phyloP scores from a whole-genome alignment of 2,888 invertebrate species.

The Nebria brevicollis region DNA sequence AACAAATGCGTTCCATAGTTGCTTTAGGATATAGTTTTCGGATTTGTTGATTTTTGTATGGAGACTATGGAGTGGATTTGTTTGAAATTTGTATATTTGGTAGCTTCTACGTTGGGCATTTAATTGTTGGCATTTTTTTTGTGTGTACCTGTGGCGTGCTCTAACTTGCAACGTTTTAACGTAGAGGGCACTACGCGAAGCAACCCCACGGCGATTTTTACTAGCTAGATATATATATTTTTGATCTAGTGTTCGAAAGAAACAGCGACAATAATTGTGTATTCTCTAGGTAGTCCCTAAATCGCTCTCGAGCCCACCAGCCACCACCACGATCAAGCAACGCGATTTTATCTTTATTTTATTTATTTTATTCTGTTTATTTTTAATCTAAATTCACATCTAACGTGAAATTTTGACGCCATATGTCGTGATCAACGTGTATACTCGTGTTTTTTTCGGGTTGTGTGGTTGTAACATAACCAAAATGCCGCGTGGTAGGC shows the following conservation, averaged over 20 bases:
- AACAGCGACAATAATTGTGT: slow-evolving; percentile 22
- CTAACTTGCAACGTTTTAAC: slow-evolving; percentile 25
- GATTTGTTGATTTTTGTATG: not conserved
- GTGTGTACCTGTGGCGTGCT: slow-evolving; percentile 33
- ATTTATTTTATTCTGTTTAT: slow-evolving; percentile 25
- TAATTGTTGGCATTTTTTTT: not conserved
- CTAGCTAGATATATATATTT: slow-evolving; percentile 20
- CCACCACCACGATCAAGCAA: slow-evolving; percentile 33
- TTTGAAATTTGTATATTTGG: not conserved
- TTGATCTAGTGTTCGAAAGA: slow-evolving; percentile 20
- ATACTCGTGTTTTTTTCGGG: slow-evolving; percentile 34
- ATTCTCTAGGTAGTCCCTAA: slow-evolving; percentile 42
- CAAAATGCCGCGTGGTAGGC: slow-evolving; percentile 70
- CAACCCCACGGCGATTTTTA: slow-evolving; percentile 39
- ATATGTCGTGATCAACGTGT: slow-evolving; percentile 42
- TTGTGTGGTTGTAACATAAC: slow-evolving; percentile 43
- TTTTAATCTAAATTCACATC: slow-evolving; percentile 15
- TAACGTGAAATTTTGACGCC: slow-evolving; percentile 21
- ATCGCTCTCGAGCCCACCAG: slow-evolving; percentile 38
- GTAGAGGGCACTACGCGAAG: slow-evolving; percentile 44
- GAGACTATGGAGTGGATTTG: not conserved
- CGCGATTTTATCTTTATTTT: slow-evolving; percentile 42
- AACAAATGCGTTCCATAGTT: slow-evolving; percentile 23
- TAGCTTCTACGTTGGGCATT: not conserved
- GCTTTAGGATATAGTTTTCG: too few species aligned